These are phyloP conservation scores for Drosophila fungiperda DNA, from an alignment of 2,888 invertebrate genomes.

Conservation along the genomic window DNA sequence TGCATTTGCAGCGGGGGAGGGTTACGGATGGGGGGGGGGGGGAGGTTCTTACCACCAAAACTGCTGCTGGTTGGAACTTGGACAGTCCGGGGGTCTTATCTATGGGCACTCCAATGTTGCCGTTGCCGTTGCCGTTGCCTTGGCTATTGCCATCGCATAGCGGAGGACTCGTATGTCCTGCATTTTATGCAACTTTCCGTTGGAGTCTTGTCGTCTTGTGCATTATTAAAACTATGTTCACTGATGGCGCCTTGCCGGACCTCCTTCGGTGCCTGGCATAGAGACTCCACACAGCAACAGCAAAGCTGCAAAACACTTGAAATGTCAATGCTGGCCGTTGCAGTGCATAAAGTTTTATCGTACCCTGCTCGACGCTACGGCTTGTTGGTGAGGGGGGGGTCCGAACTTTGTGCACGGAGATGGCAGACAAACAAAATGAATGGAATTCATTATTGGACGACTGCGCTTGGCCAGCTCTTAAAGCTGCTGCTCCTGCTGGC, in stretches of 20 bases:
- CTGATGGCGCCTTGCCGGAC: slow-evolving; percentile 71
- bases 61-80: slow-evolving; percentile 53
- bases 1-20: slow-evolving; percentile 38
- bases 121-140: slow-evolving; percentile 5
- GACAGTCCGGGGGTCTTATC: slow-evolving; percentile 63
- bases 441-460: slow-evolving; percentile 81
- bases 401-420: slow-evolving; percentile 51
- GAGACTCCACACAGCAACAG: neutral
- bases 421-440: slow-evolving; percentile 69
- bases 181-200: slow-evolving; percentile 73
- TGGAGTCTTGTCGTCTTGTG: slow-evolving; percentile 74
- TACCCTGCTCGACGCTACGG: slow-evolving; percentile 22
- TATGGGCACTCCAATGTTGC: slow-evolving; percentile 22
- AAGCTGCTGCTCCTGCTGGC: slow-evolving; percentile 30
- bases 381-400: slow-evolving; percentile 20
- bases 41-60: slow-evolving; percentile 30
- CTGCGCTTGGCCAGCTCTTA: slow-evolving; percentile 47
- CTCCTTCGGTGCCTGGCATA: slow-evolving; percentile 6
- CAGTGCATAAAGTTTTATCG: slow-evolving; percentile 81
- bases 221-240: slow-evolving; percentile 79
- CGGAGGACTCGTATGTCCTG: slow-evolving; percentile 78
- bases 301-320: slow-evolving; percentile 64
- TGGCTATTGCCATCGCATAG: slow-evolving; percentile 24
- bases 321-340: slow-evolving; percentile 78
- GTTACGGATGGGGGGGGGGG: neutral